Percentiles rank a stretch among this genome's conserved stretches.
Conservation (phyloP, 2,888 invertebrate genomes). For the Ctena decussata region DNA sequence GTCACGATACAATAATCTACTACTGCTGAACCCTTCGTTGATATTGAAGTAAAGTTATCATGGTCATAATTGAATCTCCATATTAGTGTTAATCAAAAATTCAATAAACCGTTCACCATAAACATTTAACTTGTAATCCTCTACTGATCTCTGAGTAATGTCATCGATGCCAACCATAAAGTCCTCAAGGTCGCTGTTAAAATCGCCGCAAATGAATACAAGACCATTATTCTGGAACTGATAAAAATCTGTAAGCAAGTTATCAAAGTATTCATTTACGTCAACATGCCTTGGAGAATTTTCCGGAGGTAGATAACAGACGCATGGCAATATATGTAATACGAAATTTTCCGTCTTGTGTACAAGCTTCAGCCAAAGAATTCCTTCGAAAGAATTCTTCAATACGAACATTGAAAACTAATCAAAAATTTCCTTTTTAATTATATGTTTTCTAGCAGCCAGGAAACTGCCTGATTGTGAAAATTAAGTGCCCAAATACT, state of each 20-base stretch:
- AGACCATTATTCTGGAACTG: background rate
- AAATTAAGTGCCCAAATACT: too few species aligned
- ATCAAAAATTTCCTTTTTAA: background rate
- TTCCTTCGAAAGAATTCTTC: background rate
- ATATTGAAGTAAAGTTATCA: slow-evolving; percentile 28
- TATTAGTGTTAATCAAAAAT: background rate
- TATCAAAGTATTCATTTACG: slow-evolving; percentile 16
- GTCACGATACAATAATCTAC: slow-evolving; percentile 40
- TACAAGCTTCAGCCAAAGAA: background rate
- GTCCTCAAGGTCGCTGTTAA: slow-evolving; percentile 10
- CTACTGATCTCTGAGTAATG: background rate
- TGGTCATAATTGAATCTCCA: background rate
- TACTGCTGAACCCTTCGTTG: slow-evolving; percentile 16
- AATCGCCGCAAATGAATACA: slow-evolving; percentile 13
- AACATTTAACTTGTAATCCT: background rate
- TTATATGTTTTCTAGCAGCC: too few species aligned
- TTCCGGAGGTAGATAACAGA: slow-evolving; percentile 17
- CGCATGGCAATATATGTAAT: slow-evolving; percentile 12
- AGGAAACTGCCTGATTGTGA: too few species aligned
- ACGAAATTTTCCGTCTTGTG: background rate
- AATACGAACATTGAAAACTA: background rate
- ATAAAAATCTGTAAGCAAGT: background rate
- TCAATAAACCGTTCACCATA: slow-evolving; percentile 6
- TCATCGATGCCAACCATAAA: slow-evolving; percentile 19
- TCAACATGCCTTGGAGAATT: background rate